Conservation (phyloP, 2,797 vertebrate genomes). For the Onychomys arenicola region DNA sequence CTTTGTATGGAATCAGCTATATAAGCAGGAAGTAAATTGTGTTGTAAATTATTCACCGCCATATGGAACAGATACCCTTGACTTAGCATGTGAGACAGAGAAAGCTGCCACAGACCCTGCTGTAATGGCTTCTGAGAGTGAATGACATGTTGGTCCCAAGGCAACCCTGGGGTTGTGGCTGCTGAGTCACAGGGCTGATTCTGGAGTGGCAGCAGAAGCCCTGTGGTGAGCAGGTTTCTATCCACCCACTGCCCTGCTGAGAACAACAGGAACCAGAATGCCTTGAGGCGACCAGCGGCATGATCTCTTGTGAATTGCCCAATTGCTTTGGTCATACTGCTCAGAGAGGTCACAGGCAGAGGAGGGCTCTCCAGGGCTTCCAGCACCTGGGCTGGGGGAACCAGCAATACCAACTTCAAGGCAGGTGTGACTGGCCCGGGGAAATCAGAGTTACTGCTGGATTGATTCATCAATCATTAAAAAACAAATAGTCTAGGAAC, state of each 20-base stretch:
- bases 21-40: slow-evolving; percentile 76
- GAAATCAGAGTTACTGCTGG: background rate
- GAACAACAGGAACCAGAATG: background rate
- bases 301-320: background rate
- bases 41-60: slow-evolving; percentile 80
- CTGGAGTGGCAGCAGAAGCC: background rate
- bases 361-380: background rate
- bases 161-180: background rate
- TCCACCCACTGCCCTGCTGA: background rate
- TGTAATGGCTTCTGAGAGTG: slow-evolving; percentile 51
- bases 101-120: slow-evolving; percentile 41
- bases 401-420: background rate
- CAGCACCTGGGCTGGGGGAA: background rate
- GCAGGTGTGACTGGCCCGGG: slow-evolving; percentile 63
- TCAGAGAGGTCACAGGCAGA: background rate
- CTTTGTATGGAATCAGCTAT: slow-evolving; percentile 67
- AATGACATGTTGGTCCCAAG: background rate
- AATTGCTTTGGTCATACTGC: fast-evolving
- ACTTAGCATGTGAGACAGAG: slow-evolving; percentile 68
- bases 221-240: background rate
- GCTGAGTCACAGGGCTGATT: slow-evolving; percentile 59
- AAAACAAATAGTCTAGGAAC: slow-evolving; percentile 59
- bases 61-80: slow-evolving; percentile 78
- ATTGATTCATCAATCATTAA: slow-evolving; percentile 68
- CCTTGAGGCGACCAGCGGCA: background rate